Percentiles rank a stretch among this genome's conserved stretches.
These are phyloP conservation scores for Microdon myrmicae DNA, from an alignment of 2,888 invertebrate genomes.

Conservation along the genomic window DNA sequence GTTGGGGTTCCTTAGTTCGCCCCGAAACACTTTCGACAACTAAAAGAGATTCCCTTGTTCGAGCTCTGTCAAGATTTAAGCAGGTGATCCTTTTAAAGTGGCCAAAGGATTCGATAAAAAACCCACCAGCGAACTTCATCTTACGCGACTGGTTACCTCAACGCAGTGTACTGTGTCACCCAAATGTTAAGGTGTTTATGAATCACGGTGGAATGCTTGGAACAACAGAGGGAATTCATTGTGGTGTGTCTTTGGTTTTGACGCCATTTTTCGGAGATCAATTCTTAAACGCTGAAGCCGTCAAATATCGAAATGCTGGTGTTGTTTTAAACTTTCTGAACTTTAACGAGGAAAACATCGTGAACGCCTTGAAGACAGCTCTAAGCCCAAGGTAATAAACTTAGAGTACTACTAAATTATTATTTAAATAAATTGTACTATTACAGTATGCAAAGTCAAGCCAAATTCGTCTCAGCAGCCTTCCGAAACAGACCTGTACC, in stretches of 20 bases:
- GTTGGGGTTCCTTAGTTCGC: constrained; percentile 76
- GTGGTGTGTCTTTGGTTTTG: constrained; percentile 73
- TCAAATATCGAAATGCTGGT: constrained; percentile 69
- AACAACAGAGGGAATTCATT: constrained; percentile 72
- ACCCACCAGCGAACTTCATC: constrained; percentile 72
- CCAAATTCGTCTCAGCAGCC: constrained; percentile 64
- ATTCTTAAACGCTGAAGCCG: constrained; percentile 69
- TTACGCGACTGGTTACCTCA: constrained; percentile 77
- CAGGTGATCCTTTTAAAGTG: constrained; percentile 76
- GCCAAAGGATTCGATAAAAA: constrained; percentile 70
- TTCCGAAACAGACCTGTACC: constrained; percentile 68
- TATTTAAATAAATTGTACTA: not conserved
- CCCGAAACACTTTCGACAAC: constrained; percentile 70
- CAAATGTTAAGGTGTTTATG: constrained; percentile 74
- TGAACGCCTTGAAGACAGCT: constrained; percentile 66
- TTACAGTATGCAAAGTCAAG: constrained; percentile 53
- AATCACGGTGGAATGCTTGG: constrained; percentile 79
- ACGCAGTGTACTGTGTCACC: constrained; percentile 76
- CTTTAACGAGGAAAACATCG: constrained; percentile 68
- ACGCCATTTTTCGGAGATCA: constrained; percentile 77
- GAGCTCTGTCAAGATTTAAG: constrained; percentile 68
- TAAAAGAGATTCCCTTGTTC: constrained; percentile 69
- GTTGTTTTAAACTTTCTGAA: constrained; percentile 67
- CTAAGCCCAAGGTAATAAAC: constrained; percentile 54
- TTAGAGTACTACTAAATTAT: not conserved